Evolutionary conservation across 2,888 invertebrate species (phyloP).

Genomic region (Sipha maydis): DNA sequence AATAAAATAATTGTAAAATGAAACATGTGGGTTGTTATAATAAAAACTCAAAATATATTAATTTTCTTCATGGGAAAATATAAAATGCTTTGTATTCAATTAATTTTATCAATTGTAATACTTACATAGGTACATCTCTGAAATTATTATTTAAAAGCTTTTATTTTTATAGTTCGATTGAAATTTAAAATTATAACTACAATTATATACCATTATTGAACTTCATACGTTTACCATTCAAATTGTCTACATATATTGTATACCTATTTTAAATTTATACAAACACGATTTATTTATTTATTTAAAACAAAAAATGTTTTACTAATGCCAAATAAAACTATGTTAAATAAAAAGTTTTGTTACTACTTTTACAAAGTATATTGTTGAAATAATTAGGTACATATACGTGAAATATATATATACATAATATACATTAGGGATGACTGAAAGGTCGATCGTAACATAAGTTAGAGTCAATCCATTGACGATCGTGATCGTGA

Average conservation of each 20-base stretch:
- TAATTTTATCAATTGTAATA: neutral
- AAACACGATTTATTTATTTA: neutral
- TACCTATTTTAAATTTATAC: too few relatives aligned
- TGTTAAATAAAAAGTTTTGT: neutral
- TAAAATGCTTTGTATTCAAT: neutral
- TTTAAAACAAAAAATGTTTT: neutral
- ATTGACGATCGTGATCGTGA: too few relatives aligned
- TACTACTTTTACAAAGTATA: neutral
- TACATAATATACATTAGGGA: too few relatives aligned
- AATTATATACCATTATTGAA: neutral
- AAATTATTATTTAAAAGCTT: neutral
- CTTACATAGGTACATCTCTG: neutral
- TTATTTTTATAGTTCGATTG: neutral
- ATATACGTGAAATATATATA: too few relatives aligned
- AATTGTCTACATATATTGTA: neutral
- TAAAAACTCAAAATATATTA: neutral
- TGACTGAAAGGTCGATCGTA: too few relatives aligned
- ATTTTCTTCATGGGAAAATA: neutral
- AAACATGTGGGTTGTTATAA: neutral
- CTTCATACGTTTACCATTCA: neutral
- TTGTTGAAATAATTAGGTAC: neutral
- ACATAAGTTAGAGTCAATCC: too few relatives aligned
- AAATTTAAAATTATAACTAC: neutral
- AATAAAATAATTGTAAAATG: neutral
- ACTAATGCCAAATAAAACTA: neutral